A percentile compares a stretch with the other conserved stretches of the same genome.
Evolutionary conservation across 2,797 vertebrate species (phyloP).

Genomic region (Pelochelys cantorii): DNA sequence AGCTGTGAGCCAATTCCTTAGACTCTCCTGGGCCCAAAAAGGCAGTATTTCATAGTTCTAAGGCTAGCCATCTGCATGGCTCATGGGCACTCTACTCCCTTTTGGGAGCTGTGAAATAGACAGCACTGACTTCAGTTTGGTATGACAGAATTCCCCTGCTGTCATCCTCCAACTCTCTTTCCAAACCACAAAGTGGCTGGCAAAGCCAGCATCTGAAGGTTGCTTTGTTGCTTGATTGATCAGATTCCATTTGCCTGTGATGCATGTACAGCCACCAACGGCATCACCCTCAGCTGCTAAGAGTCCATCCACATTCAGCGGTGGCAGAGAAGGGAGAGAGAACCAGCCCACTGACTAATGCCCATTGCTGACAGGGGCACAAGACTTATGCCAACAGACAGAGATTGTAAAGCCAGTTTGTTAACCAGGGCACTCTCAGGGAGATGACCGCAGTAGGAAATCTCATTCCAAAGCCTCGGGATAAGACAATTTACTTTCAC

Average conservation of each 20-base stretch:
- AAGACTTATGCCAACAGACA: neutral
- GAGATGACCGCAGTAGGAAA: neutral
- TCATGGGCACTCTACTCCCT: neutral
- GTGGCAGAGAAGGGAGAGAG: no score
- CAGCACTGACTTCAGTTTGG: neutral
- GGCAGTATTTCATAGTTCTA: neutral
- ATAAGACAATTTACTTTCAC: neutral
- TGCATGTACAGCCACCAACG: no score
- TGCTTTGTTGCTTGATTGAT: neutral
- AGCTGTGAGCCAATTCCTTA: neutral
- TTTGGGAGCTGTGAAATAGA: neutral
- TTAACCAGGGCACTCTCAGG: neutral
- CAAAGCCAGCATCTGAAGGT: neutral
- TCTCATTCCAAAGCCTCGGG: neutral
- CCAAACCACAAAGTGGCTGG: neutral
- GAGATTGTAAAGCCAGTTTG: neutral
- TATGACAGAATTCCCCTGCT: neutral
- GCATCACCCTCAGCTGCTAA: neutral
- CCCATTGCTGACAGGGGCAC: neutral
- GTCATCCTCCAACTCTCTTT: neutral
- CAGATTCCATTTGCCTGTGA: neutral
- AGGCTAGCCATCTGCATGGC: neutral
- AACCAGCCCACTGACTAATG: neutral
- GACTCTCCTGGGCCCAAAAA: neutral
- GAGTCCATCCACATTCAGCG: neutral